Evolutionary conservation across 1,140 invertebrate species (phyloP), one percentile per base, ranked within the genome.

Genomic region (Rhysida immarginata): DNA sequence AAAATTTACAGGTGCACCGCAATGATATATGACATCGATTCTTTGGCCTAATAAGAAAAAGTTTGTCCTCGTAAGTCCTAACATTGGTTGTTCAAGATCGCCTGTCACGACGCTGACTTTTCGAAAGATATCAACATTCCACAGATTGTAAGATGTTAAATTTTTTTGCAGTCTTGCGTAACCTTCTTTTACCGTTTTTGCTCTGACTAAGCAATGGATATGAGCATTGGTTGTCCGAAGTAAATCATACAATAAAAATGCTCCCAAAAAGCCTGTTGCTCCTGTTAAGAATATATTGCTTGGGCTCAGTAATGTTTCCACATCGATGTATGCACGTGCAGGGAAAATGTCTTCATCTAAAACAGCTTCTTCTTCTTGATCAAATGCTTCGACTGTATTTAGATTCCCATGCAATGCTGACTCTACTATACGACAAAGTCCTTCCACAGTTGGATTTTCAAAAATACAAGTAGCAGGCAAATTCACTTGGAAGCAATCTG

Each of bases 211-310:
- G 57, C 74, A 75, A 43, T 70, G 71, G 18, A 76, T 62, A 2
- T 51, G 13, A 3, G 49, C 72, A 64, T 71, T 63, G 25, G 72
- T 73, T 45, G 65, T 53, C 29, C 65, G 49, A 2, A 75, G 58
- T 26, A 74, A 60, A 46, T 72, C 68, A 48, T 63, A 60, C 1
- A 75, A 60, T 8, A 75, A 52, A 57, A 73, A 74, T 2, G 70
- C 66, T 21, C 73, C 73, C 1, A 75, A 58, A 59, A 71, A 75
- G 5, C 73, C 73, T 1, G 73, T 74, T 3, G 65, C 66, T n/a
- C 73, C 73, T 13, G 73, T 74, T 26, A 75, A 53, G 0, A 75
- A 58, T 13, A 75, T 64, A 27, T 51, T 5, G 24, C 20, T 51
- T 3, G 49, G 49, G 20, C 26, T 51, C 49, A 21, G 26, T 8